phyloP scores from a whole-genome alignment of 2,797 vertebrate species.

The Gambelia wislizenii region DNA sequence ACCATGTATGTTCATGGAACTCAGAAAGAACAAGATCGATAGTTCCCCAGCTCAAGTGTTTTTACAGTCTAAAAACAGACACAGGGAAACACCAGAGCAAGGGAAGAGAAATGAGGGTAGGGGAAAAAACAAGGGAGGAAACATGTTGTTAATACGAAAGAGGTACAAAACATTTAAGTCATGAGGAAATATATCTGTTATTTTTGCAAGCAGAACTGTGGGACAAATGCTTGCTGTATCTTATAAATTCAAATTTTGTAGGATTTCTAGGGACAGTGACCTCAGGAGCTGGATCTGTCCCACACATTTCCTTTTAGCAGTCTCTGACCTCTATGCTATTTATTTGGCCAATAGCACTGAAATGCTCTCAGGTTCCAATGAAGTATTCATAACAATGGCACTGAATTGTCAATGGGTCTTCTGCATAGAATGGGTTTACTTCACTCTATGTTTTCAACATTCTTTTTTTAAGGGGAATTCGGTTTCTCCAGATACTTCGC shows the following conservation, averaged over 20 bases:
- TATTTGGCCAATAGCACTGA: background rate
- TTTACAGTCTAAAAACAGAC: background rate
- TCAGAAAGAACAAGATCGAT: background rate
- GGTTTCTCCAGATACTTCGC: constrained; percentile 90
- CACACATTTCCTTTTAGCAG: background rate
- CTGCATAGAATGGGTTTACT: background rate
- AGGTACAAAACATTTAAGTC: background rate
- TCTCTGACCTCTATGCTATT: background rate
- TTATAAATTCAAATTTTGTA: background rate
- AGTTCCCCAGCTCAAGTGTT: background rate
- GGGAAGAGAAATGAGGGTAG: background rate
- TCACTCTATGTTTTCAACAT: background rate
- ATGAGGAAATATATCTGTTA: background rate
- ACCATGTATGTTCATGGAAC: background rate
- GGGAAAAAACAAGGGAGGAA: background rate
- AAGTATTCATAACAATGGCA: background rate
- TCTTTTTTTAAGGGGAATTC: constrained; percentile 83
- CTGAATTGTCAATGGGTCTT: background rate
- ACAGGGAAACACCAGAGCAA: background rate
- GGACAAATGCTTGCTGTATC: background rate
- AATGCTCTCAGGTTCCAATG: background rate
- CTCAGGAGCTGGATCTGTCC: background rate
- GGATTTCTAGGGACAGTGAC: background rate
- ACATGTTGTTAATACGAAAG: background rate
- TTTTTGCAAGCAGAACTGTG: background rate